A percentile compares a stretch with the other conserved stretches of the same genome.
These are phyloP conservation scores for Heterotis niloticus DNA, from an alignment of 2,113 vertebrate genomes.

Conservation along the genomic window DNA sequence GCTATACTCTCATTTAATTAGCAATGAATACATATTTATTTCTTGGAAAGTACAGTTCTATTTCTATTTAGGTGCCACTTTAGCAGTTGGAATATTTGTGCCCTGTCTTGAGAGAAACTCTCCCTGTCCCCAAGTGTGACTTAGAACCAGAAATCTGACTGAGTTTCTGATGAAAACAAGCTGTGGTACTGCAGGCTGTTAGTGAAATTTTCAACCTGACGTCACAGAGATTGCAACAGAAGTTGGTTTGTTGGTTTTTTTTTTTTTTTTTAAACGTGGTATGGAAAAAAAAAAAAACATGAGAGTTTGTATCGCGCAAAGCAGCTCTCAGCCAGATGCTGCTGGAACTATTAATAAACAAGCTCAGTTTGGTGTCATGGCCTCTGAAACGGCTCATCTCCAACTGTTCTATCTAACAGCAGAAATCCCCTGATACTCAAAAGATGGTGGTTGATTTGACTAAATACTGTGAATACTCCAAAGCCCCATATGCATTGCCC, in stretches of 20 bases:
- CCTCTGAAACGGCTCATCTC: too few species aligned
- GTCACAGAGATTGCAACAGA: background rate
- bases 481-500: background rate
- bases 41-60: conserved; percentile 12
- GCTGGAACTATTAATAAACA: too few species aligned
- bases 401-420: too few species aligned
- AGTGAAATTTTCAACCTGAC: background rate
- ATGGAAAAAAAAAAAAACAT: background rate
- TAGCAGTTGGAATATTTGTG: background rate
- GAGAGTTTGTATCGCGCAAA: background rate
- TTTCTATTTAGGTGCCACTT: background rate
- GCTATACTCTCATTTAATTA: background rate
- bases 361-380: too few species aligned
- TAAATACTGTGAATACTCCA: background rate
- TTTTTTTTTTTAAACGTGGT: background rate
- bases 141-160: background rate
- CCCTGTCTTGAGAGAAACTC: background rate
- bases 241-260: too few species aligned
- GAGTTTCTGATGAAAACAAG: background rate
- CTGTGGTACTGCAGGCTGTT: background rate
- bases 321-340: too few species aligned
- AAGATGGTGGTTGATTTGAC: background rate
- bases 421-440: conserved; percentile 10
- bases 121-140: background rate
- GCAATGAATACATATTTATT: background rate